A percentile compares a stretch with the other conserved stretches of the same genome.
Conservation (phyloP, 1,140 invertebrate species). For the Uloborus diversus region DNA sequence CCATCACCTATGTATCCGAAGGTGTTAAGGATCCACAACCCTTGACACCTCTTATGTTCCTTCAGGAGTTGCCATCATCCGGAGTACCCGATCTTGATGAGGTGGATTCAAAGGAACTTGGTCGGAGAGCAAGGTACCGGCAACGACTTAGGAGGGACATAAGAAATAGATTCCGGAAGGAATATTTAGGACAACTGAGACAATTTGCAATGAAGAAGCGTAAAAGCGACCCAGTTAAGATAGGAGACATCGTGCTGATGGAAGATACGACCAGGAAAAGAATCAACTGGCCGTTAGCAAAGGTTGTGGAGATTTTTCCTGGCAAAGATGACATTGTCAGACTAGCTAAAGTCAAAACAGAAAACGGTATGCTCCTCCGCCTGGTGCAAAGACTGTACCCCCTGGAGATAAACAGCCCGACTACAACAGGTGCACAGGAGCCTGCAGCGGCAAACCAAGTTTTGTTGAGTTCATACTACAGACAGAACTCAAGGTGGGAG, state of each 20-base stretch:
- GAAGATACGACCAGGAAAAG: not conserved
- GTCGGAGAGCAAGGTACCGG: not conserved
- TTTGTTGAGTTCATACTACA: too few species aligned
- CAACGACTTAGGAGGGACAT: not conserved
- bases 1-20: conserved; percentile 30
- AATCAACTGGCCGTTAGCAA: conserved; percentile 2
- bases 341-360: conserved; percentile 3
- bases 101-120: not conserved
- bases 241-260: not conserved
- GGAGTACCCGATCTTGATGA: not conserved
- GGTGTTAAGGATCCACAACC: conserved; percentile 40
- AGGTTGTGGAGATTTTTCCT: not conserved
- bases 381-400: not conserved
- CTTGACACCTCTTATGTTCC: conserved; percentile 58
- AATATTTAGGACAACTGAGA: not conserved
- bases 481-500: too few species aligned
- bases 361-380: conserved; percentile 5
- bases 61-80: not conserved
- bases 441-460: too few species aligned
- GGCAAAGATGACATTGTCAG: not conserved
- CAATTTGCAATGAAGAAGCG: too few species aligned
- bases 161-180: not conserved
- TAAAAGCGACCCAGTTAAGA: too few species aligned
- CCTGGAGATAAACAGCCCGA: too few species aligned
- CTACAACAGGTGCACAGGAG: too few species aligned